A percentile compares a stretch with the other conserved stretches of the same genome.
Evolutionary conservation across 2,113 vertebrate genomes (phyloP).

Genomic region (Stigmatopora nigra): DNA sequence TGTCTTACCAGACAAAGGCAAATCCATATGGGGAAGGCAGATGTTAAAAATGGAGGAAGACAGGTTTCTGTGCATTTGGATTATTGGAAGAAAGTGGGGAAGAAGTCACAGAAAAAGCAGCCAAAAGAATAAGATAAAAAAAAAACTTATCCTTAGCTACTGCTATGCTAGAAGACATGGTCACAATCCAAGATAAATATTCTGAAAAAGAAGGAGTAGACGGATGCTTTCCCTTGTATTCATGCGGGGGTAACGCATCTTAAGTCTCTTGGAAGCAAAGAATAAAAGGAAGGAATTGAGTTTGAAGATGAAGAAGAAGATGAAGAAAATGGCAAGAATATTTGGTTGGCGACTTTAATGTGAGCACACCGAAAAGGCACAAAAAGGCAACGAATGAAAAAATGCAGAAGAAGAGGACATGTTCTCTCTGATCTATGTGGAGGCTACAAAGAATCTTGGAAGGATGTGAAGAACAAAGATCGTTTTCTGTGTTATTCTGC

Average conservation of each 20-base stretch:
- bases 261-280: background rate
- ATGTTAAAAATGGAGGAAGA: background rate
- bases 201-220: background rate
- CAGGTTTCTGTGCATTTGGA: background rate
- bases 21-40: conserved; percentile 5
- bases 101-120: too few relatives aligned
- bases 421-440: background rate
- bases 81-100: background rate
- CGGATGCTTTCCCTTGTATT: background rate
- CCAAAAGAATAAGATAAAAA: background rate
- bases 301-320: background rate
- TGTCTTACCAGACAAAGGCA: conserved; percentile 11
- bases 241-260: background rate
- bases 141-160: background rate
- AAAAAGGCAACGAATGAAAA: background rate
- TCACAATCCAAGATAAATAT: background rate
- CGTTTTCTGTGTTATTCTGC: background rate
- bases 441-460: background rate
- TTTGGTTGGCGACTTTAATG: too few relatives aligned
- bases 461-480: background rate
- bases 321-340: background rate
- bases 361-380: background rate
- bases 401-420: background rate
- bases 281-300: background rate
- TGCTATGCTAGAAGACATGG: background rate